Percentiles rank a stretch among this genome's conserved stretches.
Evolutionary conservation across 2,113 vertebrate genomes (phyloP).

Genomic region (Perognathus longimembris): DNA sequence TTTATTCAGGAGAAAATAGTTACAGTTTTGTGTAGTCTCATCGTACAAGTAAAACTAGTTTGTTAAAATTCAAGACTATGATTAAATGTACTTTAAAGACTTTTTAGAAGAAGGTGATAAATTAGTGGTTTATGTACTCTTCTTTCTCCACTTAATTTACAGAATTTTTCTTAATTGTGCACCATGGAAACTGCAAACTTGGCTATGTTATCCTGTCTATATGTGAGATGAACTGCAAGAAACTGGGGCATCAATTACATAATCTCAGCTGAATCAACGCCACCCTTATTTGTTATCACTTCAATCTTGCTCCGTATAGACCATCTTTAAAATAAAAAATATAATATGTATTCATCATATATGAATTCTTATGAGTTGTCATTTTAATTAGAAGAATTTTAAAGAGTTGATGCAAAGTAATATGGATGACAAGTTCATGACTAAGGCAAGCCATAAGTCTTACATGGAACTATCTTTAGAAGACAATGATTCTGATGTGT

Average conservation of each 20-base stretch:
- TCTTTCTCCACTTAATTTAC: slow-evolving; percentile 2
- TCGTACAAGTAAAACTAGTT: background rate
- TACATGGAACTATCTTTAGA: slow-evolving; percentile 10
- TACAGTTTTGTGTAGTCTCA: background rate
- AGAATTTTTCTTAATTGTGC: slow-evolving; percentile 22
- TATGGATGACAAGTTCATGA: slow-evolving; percentile 35
- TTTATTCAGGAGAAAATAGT: slow-evolving; percentile 8
- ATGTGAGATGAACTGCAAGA: slow-evolving; percentile 61
- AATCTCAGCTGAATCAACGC: slow-evolving; percentile 4
- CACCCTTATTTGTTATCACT: slow-evolving; percentile 41
- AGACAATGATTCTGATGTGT: slow-evolving; percentile 51
- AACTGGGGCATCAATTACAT: slow-evolving; percentile 52
- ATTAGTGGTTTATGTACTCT: background rate
- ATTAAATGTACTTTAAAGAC: slow-evolving; percentile 5
- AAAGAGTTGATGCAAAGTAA: slow-evolving; percentile 41
- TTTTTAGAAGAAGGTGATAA: background rate
- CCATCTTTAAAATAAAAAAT: slow-evolving; percentile 46
- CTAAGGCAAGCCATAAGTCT: slow-evolving; percentile 48
- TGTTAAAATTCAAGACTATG: background rate
- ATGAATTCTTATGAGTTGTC: slow-evolving; percentile 42
- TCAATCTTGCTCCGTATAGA: slow-evolving; percentile 14
- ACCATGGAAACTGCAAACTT: slow-evolving; percentile 7
- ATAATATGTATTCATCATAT: background rate
- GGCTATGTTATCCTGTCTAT: background rate
- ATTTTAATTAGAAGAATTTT: slow-evolving; percentile 53